phyloP scores from a whole-genome alignment of 2,797 vertebrate genomes.

The Perodicticus potto region DNA sequence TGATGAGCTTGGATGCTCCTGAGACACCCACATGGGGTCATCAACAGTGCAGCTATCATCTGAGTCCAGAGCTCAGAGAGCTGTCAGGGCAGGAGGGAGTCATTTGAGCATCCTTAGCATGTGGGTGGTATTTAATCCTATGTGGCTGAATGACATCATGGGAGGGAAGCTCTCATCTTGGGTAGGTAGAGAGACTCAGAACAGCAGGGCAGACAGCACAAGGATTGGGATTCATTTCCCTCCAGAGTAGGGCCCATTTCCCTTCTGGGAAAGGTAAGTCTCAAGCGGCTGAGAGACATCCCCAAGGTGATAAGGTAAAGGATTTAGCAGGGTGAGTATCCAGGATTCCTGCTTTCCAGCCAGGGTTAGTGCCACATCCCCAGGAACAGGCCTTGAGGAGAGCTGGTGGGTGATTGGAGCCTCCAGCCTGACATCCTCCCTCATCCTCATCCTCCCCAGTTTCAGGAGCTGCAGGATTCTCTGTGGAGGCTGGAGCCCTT shows the following conservation, averaged over 20 bases:
- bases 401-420: not conserved
- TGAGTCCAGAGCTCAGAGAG: not conserved
- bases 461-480: slow-evolving; percentile 88
- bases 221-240: not conserved
- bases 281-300: not conserved
- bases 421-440: not conserved
- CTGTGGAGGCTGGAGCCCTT: slow-evolving; percentile 85
- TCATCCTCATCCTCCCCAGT: slow-evolving; percentile 78
- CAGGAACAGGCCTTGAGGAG: not conserved
- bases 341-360: not conserved
- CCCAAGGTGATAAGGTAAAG: not conserved
- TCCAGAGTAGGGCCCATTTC: not conserved
- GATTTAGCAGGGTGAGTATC: not conserved
- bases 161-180: not conserved
- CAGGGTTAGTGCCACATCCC: not conserved
- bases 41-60: not conserved
- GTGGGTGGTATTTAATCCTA: not conserved
- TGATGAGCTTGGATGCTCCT: not conserved
- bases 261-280: not conserved
- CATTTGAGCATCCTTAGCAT: not conserved
- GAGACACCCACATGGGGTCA: no score
- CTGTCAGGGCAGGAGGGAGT: not conserved
- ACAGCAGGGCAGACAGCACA: not conserved
- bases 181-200: not conserved
- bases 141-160: not conserved